Evolutionary conservation across 2,888 invertebrate genomes (phyloP), one percentile per base, ranked within the genome.

Genomic region (Oxycera nigricornis): DNA sequence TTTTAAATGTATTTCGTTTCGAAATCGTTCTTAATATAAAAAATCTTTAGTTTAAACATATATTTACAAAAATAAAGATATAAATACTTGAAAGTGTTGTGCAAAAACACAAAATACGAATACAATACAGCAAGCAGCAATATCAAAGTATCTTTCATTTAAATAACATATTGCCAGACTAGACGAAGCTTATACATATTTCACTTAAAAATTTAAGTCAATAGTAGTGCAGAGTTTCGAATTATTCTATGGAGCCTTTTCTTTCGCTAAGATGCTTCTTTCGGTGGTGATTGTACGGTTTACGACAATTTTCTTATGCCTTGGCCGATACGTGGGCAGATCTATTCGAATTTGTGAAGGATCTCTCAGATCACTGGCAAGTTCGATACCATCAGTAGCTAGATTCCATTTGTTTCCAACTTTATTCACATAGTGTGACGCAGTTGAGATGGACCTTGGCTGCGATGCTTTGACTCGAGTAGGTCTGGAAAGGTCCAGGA

Each of bases 251-350:
- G 31, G 22, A 72, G 24, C 20, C 30, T 52, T 74, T n/a, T 73
- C 52, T 65, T 77, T 39, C 74, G 76, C 14, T 7, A 28, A 73
- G 20, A 20, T 17, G 22, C 28, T 70, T 31, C 24, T 55, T 22
- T 70, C 70, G 22, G 70, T 70, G 9, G 70, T 70, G 3, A 28
- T 2, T 20, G 24, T 17, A 20, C 7, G 17, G 14, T 22, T 35
- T 9, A 22, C 11, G 1, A 24, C 9, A 9, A 55, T 30, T 55
- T 31, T 52, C 17, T 31, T 70, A 9, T 31, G 77, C 2, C 82
- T 80, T 22, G 90, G 89, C 30, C 87, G 81, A 79, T 88, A 90
- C 1, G 90, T 90, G 11, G 90, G 90, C 77, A 90, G 80, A 77
- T 89, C 88, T n/a, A 90, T 88, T 55, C 88, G 84, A 4, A 89